Evolutionary conservation across 2,888 invertebrate species (phyloP).

Genomic region (Fragum whitleyi): DNA sequence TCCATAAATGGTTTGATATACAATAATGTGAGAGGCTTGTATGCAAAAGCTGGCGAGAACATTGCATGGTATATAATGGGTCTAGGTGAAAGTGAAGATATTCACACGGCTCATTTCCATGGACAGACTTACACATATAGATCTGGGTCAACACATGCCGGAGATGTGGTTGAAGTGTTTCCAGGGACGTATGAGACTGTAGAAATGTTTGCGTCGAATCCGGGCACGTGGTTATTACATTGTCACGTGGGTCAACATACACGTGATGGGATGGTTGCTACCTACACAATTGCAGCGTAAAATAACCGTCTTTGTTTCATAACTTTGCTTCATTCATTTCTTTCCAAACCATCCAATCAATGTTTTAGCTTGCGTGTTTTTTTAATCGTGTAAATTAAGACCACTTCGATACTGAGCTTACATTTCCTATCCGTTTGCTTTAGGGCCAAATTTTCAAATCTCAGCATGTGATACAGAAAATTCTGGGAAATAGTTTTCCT

Average conservation of each 20-base stretch:
- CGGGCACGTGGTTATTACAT: constrained; percentile 70
- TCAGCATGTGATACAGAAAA: no score
- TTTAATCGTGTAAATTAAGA: no score
- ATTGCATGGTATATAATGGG: constrained; percentile 75
- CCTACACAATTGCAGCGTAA: constrained; percentile 44
- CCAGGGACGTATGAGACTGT: constrained; percentile 67
- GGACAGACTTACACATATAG: constrained; percentile 68
- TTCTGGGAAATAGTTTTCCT: no score
- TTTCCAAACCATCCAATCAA: no score
- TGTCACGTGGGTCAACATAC: constrained; percentile 70
- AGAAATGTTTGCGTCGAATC: constrained; percentile 70
- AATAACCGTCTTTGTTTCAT: no score
- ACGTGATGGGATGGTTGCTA: constrained; percentile 68
- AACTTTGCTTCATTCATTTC: no score
- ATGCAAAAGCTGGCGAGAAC: constrained; percentile 59
- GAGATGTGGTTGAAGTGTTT: constrained; percentile 71
- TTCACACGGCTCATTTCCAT: constrained; percentile 72
- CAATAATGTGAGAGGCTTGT: constrained; percentile 68
- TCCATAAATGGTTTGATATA: constrained; percentile 71
- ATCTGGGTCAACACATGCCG: constrained; percentile 45
- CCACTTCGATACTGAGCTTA: no score
- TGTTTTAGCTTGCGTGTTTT: no score
- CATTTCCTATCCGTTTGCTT: no score
- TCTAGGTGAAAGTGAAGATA: constrained; percentile 65
- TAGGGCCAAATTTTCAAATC: no score